Evolutionary conservation across 2,113 vertebrate species (phyloP).

Genomic region (Callionymus lyra): DNA sequence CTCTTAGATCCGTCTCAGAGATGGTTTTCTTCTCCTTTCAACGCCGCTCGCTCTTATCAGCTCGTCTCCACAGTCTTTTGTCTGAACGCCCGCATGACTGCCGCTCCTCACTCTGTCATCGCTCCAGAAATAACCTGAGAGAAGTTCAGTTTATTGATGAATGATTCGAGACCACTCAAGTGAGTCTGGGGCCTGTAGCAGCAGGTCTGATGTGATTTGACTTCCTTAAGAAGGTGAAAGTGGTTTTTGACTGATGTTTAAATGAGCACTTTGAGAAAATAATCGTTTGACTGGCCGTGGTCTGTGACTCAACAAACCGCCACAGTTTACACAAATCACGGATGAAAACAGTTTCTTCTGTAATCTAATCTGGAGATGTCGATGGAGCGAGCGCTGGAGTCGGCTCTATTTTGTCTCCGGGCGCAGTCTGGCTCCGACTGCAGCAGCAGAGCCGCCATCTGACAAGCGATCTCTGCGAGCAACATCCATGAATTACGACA

Average conservation of each 20-base stretch:
- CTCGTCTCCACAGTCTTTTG: constrained; percentile 39
- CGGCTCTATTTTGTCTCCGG: constrained; percentile 69
- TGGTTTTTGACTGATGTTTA: no score
- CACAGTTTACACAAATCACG: constrained; percentile 68
- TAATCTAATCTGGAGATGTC: constrained; percentile 69
- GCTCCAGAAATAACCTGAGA: no score
- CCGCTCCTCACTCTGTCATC: constrained; percentile 33
- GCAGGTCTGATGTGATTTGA: no score
- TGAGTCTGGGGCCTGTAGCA: no score
- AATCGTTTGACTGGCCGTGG: no score
- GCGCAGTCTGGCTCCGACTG: constrained; percentile 61
- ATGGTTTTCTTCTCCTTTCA: constrained; percentile 69
- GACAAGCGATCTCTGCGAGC: constrained; percentile 36
- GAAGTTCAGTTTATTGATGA: no score
- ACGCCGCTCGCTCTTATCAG: constrained; percentile 58
- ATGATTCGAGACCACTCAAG: no score
- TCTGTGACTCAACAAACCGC: constrained; percentile 12
- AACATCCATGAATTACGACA: no score
- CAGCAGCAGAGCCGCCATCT: constrained; percentile 45
- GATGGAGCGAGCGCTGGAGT: constrained; percentile 45
- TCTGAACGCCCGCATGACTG: constrained; percentile 52
- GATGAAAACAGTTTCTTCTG: constrained; percentile 71
- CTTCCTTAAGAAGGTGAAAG: no score
- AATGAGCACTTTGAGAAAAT: no score
- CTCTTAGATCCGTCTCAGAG: constrained; percentile 53